Evolutionary conservation across 1,140 invertebrate genomes (phyloP), one percentile per base, ranked within the genome.

Genomic region (Drosophila kepulauana): DNA sequence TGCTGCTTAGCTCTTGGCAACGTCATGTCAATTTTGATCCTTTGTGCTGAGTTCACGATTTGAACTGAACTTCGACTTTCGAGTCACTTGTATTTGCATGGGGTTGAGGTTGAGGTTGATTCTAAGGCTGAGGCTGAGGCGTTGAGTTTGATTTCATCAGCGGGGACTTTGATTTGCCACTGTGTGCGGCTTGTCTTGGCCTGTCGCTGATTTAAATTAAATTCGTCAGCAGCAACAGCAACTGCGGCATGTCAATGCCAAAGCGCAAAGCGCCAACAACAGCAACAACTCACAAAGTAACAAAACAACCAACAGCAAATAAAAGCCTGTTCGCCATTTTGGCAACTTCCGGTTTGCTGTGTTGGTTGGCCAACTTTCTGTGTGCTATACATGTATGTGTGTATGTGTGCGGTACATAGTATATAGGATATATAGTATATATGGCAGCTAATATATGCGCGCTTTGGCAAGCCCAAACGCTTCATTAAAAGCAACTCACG

Each of bases 401-500:
- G n/a, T 63, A 35, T 52, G 28, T 45, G n/a, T 41, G 46, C 13
- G 7, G 38, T 16, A 45, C 11, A 56, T 45, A 51, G 20, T 15
- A 59, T 49, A 43, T 54, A 16, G 13, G 13, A 54, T 64, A 69
- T 64, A 46, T n/a, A 41, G 13, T 51, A 28, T 63, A 41, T 35
- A 30, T 45, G 64, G 43, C 48, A 72, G 71, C 75, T 84, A 82
- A 79, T 76, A 76, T 77, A 56, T 82, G 72, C 70, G 78, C 41
- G 41, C 49, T 75, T 81, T 63, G 49, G 75, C 79, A 78, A 79
- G 72, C 79, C 76, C 57, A 59, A 54, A 49, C 71, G 82, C 79
- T 82, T 88, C 82, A 88, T 87, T 88, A 88, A 87, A 77, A 82
- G 48, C 79, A 54, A 75, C 75, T 67, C 67, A 65, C 54, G 57